Evolutionary conservation across 2,888 invertebrate species (phyloP).

Genomic region (Tipula lateralis): DNA sequence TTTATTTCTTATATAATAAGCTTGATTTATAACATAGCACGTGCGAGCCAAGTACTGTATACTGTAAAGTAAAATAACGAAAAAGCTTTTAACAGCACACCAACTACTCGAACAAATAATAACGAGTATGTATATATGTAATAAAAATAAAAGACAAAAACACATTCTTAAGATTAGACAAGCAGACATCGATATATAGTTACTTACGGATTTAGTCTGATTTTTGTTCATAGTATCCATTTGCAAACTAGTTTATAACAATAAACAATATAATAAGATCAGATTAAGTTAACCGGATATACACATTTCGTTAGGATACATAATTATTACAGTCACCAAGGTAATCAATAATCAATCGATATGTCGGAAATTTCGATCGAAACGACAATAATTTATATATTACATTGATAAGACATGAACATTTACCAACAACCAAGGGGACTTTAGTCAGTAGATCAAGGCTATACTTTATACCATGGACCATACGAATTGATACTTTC

Average conservation of each 20-base stretch:
- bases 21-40: constrained; percentile 25
- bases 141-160: background rate
- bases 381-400: background rate
- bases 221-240: background rate
- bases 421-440: background rate
- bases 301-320: background rate
- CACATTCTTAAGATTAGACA: background rate
- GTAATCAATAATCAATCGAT: background rate
- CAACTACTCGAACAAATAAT: too few relatives aligned
- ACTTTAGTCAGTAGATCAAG: background rate
- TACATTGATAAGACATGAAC: background rate
- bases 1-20: background rate
- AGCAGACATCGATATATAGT: background rate
- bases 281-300: background rate
- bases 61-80: background rate
- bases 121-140: too few relatives aligned
- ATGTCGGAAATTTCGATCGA: background rate
- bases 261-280: background rate
- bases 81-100: constrained; percentile 20
- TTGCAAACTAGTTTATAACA: background rate
- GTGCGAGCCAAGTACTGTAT: background rate
- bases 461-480: background rate
- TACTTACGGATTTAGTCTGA: background rate
- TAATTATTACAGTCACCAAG: background rate
- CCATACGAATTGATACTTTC: background rate